Evolutionary conservation across 2,113 vertebrate genomes (phyloP).

Genomic region (Datnioides undecimradiatus): DNA sequence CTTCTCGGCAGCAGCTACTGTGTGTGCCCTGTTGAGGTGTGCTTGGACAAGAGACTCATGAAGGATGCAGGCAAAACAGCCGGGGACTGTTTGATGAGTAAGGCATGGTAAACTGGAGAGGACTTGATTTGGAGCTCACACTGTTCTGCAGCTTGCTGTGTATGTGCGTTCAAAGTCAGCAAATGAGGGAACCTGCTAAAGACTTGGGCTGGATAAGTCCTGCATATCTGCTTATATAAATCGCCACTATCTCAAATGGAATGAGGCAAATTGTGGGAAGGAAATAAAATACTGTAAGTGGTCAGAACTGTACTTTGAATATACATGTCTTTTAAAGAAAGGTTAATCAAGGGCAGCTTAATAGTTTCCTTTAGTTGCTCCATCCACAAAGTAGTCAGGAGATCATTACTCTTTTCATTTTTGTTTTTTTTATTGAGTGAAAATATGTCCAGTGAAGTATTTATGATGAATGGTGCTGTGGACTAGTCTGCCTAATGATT

Average conservation of each 20-base stretch:
- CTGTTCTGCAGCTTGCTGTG: background rate
- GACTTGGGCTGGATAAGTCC: no score
- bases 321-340: background rate
- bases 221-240: no score
- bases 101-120: background rate
- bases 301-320: background rate
- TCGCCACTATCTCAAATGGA: no score
- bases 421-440: background rate
- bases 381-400: background rate
- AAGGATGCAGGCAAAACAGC: background rate
- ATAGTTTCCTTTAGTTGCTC: background rate
- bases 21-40: background rate
- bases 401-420: background rate
- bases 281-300: background rate
- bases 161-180: background rate
- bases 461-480: background rate
- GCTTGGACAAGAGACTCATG: conserved; percentile 4
- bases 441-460: background rate
- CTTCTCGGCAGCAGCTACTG: background rate
- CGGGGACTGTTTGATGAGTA: background rate
- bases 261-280: no score
- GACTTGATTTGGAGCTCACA: background rate
- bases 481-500: background rate
- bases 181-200: background rate
- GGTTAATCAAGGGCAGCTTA: background rate